Base-by-base conservation (phyloP, 2,113 vertebrate genomes). In the Lepisosteus oculatus region DNA sequence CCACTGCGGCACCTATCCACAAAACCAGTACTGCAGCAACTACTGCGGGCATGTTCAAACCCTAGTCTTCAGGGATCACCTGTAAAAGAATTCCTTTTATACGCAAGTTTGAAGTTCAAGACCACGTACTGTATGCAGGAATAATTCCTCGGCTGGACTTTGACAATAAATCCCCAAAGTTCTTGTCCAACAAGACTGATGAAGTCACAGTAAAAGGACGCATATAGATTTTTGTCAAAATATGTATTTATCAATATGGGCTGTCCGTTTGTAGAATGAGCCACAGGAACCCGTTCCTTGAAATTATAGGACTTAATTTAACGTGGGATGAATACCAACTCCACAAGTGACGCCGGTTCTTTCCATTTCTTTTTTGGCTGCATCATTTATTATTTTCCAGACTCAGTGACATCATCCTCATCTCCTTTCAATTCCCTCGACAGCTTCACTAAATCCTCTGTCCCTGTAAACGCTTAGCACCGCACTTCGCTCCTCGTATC, bases 391-490 rank as follows among this genome's bases (percentile, higher is more conserved):
- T 76, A 71, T 75, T 47, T 55, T 61, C 73, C 80, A 65, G 81
- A 67, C 78, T 72, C 56, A 67, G 74, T 90, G 85, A 92, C 85
- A 86, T 87, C 88, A 89, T 78, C 85, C 79, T 78, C 79, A 74
- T 80, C 72, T 45, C 43, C 43, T 74, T 65, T 72, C 78, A 29
- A 86, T 76, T 7, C 83, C 84, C 77, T 71, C 75, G 71, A 75
- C 77, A 74, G 80, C 71, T 81, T 74, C 76, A 73, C 66, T 79
- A 73, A 74, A 67, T 78, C 79, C 44, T 72, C 65, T 55, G 5
- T 68, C 62, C 41, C n/a, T 17, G 43, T 6, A 15, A 9, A 8
- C 42, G 15, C 13, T 55, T 61, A 72, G 62, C 43, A 44, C 47
- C 8, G 70, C 29, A 42, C 29, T 55, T 64, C 43, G 14, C n/a